A percentile compares a stretch with the other conserved stretches of the same genome.
phyloP scores from a whole-genome alignment of 2,888 invertebrate genomes.

The Dolichomitus sp. region DNA sequence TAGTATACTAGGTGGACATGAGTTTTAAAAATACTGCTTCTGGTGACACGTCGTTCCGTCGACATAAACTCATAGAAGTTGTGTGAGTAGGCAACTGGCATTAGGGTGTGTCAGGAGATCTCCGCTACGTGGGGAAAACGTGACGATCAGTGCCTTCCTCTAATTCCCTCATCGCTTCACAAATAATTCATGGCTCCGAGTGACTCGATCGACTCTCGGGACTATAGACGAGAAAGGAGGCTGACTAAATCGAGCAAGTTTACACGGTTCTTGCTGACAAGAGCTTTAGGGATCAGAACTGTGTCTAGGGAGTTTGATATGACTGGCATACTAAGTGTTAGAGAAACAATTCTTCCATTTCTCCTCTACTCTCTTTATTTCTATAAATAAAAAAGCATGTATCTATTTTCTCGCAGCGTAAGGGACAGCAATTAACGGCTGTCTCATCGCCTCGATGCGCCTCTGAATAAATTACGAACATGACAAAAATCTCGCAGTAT shows the following conservation, averaged over 20 bases:
- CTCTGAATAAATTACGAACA: slow-evolving; percentile 74
- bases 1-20: background rate
- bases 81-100: slow-evolving; percentile 16
- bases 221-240: slow-evolving; percentile 30
- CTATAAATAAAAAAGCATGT: slow-evolving; percentile 7
- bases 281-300: slow-evolving; percentile 38
- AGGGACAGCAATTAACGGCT: slow-evolving; percentile 81
- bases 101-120: slow-evolving; percentile 57
- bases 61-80: slow-evolving; percentile 4
- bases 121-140: slow-evolving; percentile 51
- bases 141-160: slow-evolving; percentile 61
- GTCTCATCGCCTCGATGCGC: slow-evolving; percentile 64
- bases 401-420: slow-evolving; percentile 81
- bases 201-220: slow-evolving; percentile 63
- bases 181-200: slow-evolving; percentile 63
- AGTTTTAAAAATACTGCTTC: background rate
- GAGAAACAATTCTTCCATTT: background rate
- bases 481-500: slow-evolving; percentile 55
- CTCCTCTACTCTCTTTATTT: background rate
- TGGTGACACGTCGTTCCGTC: background rate
- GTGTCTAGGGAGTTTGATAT: slow-evolving; percentile 5
- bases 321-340: background rate
- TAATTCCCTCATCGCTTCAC: slow-evolving; percentile 62
- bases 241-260: slow-evolving; percentile 48
- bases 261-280: slow-evolving; percentile 54